Conservation (phyloP, 2,888 invertebrate species). For the Pyrocoelia pectoralis region DNA sequence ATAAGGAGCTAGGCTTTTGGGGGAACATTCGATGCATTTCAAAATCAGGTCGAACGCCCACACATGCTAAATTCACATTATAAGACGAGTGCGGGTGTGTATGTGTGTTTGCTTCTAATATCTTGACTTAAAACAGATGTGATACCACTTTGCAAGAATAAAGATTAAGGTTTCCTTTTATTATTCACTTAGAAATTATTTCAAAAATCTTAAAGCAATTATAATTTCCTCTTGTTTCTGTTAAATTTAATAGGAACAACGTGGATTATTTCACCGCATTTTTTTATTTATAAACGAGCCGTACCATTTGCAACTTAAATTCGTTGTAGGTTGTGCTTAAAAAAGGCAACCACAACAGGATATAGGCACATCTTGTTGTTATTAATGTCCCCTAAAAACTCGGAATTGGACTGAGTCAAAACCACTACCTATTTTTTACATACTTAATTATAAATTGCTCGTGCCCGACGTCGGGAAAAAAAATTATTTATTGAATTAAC, state of each 20-base stretch:
- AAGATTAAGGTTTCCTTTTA: constrained; percentile 40
- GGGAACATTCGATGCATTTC: constrained; percentile 42
- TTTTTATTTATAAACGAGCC: too few species aligned
- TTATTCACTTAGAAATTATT: constrained; percentile 30
- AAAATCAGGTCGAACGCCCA: constrained; percentile 49
- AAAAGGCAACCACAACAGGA: constrained; percentile 3
- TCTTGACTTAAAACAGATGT: constrained; percentile 54
- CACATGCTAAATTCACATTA: constrained; percentile 36
- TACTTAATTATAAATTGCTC: too few species aligned
- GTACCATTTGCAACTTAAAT: too few species aligned
- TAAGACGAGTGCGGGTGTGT: constrained; percentile 17
- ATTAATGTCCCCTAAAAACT: neutral
- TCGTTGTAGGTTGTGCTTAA: neutral
- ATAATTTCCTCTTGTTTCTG: constrained; percentile 20
- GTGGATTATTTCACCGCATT: neutral
- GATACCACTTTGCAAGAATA: constrained; percentile 48
- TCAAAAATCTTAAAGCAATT: constrained; percentile 16
- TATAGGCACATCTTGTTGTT: constrained; percentile 2
- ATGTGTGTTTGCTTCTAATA: constrained; percentile 23
- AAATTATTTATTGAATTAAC: too few species aligned
- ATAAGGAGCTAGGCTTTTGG: constrained; percentile 36
- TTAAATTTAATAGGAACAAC: neutral
- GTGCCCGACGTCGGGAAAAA: too few species aligned
- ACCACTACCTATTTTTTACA: too few species aligned
- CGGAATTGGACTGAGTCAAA: too few species aligned